Evolutionary conservation across 2,113 vertebrate genomes (phyloP).

Genomic region (Zapus hudsonius): DNA sequence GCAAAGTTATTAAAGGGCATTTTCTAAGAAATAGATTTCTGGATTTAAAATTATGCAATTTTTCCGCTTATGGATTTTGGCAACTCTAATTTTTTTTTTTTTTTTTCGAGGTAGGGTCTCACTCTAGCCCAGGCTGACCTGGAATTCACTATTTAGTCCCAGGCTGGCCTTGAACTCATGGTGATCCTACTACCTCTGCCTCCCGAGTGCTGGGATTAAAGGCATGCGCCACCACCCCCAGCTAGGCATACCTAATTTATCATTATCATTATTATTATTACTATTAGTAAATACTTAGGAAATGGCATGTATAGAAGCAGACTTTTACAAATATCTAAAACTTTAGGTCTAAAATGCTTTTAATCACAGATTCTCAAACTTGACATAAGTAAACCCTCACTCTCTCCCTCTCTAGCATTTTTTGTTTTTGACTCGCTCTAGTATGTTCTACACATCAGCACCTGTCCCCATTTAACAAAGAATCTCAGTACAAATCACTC

Average conservation of each 20-base stretch:
- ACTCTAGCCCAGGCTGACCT: too few species aligned
- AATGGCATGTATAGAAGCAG: slow-evolving; percentile 44
- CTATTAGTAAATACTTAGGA: slow-evolving; percentile 65
- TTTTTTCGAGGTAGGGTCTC: too few species aligned
- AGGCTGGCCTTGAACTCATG: too few species aligned
- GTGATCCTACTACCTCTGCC: too few species aligned
- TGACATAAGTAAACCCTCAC: slow-evolving; percentile 73
- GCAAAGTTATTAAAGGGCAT: slow-evolving; percentile 72
- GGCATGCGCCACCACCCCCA: too few species aligned
- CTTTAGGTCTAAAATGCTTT: slow-evolving; percentile 74
- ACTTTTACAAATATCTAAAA: slow-evolving; percentile 61
- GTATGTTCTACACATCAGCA: slow-evolving; percentile 84
- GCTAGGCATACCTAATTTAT: slow-evolving; percentile 73
- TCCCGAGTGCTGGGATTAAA: too few species aligned
- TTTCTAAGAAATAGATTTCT: slow-evolving; percentile 74
- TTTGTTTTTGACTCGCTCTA: slow-evolving; percentile 84
- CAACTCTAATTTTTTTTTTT: too few species aligned
- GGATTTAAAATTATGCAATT: slow-evolving; percentile 71
- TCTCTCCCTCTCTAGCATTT: slow-evolving; percentile 74
- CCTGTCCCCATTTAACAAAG: slow-evolving; percentile 89
- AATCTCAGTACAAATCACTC: slow-evolving; percentile 87
- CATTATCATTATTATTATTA: slow-evolving; percentile 63
- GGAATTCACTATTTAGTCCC: too few species aligned
- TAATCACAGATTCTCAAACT: slow-evolving; percentile 77
- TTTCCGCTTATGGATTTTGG: slow-evolving; percentile 71